phyloP scores from a whole-genome alignment of 2,113 vertebrate species.

The Chrysemys picta region DNA sequence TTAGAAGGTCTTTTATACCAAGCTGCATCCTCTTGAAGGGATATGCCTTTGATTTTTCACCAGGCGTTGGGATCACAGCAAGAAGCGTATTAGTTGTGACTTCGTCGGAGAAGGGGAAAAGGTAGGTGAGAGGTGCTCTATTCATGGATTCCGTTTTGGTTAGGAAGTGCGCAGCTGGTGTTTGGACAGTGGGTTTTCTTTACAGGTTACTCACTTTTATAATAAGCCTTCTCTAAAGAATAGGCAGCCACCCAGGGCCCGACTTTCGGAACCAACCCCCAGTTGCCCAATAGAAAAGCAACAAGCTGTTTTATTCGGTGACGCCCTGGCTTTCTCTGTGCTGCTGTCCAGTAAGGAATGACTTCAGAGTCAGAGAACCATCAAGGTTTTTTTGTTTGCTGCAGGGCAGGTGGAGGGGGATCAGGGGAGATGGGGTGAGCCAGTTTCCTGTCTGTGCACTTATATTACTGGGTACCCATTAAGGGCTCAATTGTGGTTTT shows the following conservation, averaged over 20 bases:
- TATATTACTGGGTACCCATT: not conserved
- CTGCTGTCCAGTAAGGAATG: not conserved
- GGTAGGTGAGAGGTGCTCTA: slow-evolving; percentile 53
- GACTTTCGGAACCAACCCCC: not conserved
- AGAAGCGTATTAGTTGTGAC: slow-evolving; percentile 63
- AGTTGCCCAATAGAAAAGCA: not conserved
- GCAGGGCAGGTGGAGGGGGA: not conserved
- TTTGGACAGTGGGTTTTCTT: slow-evolving; percentile 51
- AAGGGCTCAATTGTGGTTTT: not conserved
- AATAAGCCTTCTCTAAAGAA: not conserved
- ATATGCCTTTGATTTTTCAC: slow-evolving; percentile 64
- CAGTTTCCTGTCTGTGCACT: not conserved
- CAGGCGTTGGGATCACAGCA: slow-evolving; percentile 48
- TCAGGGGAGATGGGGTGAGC: not conserved
- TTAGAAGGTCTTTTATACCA: slow-evolving; percentile 59
- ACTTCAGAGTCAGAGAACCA: not conserved
- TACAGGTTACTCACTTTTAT: slow-evolving; percentile 19
- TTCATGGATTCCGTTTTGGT: slow-evolving; percentile 53
- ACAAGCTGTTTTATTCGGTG: not conserved
- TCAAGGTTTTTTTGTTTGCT: not conserved
- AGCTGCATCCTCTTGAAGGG: slow-evolving; percentile 45
- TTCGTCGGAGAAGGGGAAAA: slow-evolving; percentile 45
- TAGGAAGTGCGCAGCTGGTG: slow-evolving; percentile 47
- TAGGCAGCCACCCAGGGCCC: not conserved
- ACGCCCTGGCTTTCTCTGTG: not conserved